Base-by-base conservation (phyloP, 2,113 vertebrate species). In the Polypterus senegalus region DNA sequence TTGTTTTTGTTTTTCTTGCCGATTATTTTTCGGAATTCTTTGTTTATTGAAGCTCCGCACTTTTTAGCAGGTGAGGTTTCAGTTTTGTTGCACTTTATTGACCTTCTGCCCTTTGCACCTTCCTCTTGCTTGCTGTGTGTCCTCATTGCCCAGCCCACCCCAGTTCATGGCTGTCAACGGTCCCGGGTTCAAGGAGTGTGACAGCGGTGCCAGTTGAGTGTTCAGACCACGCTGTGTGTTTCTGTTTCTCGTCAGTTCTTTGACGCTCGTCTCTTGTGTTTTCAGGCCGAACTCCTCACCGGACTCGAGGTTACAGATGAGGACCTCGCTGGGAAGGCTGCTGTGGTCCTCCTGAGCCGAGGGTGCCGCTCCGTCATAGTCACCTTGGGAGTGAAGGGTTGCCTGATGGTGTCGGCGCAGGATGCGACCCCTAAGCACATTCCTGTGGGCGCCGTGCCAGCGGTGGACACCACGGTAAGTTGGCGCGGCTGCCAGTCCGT, bases 381-480 rank as follows among this genome's bases (percentile, higher is more conserved):
- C 76, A 98, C 96, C 52, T 70, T 99, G 70, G 94, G 96, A 67
- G 81, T 89, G 60, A 85, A 88, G 67, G 96, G 95, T 66, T 93
- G 91, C 46, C 81, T 97, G 78, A 79, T 91, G 72, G 73, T 92
- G 61, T 78, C 88, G 60, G 78, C 69, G 68, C 69, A 79, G 27
- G 81, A 87, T 48, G 76, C 80, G 4, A 53, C 66, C 61, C 84
- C 85, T 10, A 87, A 83, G 71, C 89, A 92, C 49, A 71, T 97
- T 71, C 86, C 89, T 60, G 76, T 86, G 6, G 62, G 78, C 52
- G 77, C 79, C 3, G 87, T 93, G 71, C 84, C 71, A 51, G 79
- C 90, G 54, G 83, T 91, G 77, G 95, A 97, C 71, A 96, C 93
- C 27, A 98, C 95, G 74, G 95, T 99, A 92, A 66, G 85, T 46